These are phyloP conservation scores for Apotomis betuletana DNA, from an alignment of 2,888 invertebrate species.

Conservation along the genomic window DNA sequence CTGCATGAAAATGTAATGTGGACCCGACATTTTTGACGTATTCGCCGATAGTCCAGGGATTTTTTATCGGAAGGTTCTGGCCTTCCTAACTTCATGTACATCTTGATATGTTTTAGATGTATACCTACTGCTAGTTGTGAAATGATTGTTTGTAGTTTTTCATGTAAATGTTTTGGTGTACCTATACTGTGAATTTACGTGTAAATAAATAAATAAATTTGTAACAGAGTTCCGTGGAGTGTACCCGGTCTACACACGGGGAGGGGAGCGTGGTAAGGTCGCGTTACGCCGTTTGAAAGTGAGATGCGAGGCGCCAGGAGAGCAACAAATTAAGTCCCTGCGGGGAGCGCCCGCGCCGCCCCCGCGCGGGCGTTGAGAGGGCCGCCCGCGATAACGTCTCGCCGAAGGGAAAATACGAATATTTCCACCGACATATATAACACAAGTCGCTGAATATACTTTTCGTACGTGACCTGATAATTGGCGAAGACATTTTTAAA, in stretches of 20 bases:
- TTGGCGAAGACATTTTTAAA: slow-evolving; percentile 71
- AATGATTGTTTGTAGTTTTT: too few relatives aligned
- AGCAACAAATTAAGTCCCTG: slow-evolving; percentile 83
- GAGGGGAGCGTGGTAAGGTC: slow-evolving; percentile 78
- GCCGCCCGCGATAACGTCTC: slow-evolving; percentile 76
- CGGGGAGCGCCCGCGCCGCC: slow-evolving; percentile 69
- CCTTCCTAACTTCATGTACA: too few relatives aligned
- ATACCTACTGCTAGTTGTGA: too few relatives aligned
- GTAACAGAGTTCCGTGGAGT: slow-evolving; percentile 50
- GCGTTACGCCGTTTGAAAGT: slow-evolving; percentile 82
- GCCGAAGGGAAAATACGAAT: slow-evolving; percentile 80
- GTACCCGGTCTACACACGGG: slow-evolving; percentile 66
- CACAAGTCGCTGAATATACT: slow-evolving; percentile 74
- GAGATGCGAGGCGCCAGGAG: slow-evolving; percentile 83
- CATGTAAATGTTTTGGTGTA: too few relatives aligned
- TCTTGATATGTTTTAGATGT: too few relatives aligned
- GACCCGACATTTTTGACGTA: slow-evolving; percentile 16
- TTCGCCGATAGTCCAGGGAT: too few relatives aligned
- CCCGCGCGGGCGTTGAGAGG: slow-evolving; percentile 62
- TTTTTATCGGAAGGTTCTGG: too few relatives aligned
- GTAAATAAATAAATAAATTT: too few relatives aligned
- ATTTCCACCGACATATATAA: slow-evolving; percentile 78
- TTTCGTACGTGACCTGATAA: slow-evolving; percentile 71
- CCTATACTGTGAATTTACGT: too few relatives aligned
- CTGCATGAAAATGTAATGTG: slow-evolving; percentile 28